Evolutionary conservation across 2,113 vertebrate genomes (phyloP).

Genomic region (Smithornis capensis): DNA sequence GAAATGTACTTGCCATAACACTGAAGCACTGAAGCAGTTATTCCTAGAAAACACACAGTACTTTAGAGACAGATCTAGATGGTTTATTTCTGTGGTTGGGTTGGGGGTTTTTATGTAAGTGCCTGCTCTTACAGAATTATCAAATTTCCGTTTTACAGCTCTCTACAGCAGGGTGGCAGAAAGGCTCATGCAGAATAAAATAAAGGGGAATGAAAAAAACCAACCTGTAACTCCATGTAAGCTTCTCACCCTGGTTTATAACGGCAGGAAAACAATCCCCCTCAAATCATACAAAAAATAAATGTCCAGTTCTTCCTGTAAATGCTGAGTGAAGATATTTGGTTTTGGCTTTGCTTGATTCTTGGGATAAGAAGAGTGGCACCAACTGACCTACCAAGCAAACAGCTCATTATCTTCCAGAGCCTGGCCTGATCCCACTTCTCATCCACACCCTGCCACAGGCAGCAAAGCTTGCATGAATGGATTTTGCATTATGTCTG

Average conservation of each 20-base stretch:
- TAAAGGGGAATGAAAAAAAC: background rate
- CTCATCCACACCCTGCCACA: rapidly evolving
- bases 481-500: background rate
- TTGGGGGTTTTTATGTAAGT: background rate
- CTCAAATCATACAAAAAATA: background rate
- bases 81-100: background rate
- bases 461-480: background rate
- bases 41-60: background rate
- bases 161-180: background rate
- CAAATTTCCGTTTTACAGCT: background rate
- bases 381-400: background rate
- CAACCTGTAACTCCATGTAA: background rate
- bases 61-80: background rate
- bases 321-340: background rate
- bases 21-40: background rate
- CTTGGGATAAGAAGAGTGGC: background rate
- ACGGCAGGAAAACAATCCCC: background rate
- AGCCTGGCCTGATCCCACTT: background rate
- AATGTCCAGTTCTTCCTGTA: background rate
- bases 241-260: background rate
- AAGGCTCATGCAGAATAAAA: background rate
- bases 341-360: background rate
- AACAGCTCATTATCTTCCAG: background rate
- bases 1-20: background rate
- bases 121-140: background rate